Evolutionary conservation across 2,113 vertebrate genomes (phyloP).

Genomic region (Grus americana): DNA sequence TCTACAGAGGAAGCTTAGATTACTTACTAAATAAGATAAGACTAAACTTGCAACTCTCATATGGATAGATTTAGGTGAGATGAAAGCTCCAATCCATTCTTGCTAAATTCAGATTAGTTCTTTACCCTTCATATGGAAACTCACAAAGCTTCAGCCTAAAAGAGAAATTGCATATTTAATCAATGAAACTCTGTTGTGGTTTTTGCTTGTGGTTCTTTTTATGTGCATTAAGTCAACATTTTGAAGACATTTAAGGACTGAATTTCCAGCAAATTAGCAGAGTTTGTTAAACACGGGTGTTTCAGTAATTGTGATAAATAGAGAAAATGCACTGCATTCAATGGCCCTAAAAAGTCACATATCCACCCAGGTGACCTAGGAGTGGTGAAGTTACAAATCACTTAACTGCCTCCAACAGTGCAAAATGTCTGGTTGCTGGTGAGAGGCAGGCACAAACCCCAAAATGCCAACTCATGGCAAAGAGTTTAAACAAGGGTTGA

Average conservation of each 20-base stretch:
- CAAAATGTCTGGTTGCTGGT: not conserved
- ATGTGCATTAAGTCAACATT: not conserved
- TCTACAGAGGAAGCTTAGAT: not conserved
- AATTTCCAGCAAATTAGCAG: not conserved
- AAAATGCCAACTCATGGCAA: rapidly evolving
- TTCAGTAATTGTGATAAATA: slow-evolving; percentile 54
- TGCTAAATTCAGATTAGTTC: not conserved
- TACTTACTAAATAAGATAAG: not conserved
- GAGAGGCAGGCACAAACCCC: not conserved
- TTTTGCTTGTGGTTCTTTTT: too few relatives aligned
- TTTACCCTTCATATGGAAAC: not conserved
- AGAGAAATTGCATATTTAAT: not conserved
- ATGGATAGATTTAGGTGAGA: not conserved
- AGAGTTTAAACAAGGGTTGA: not conserved
- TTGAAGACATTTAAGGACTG: not conserved
- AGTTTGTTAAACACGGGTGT: not conserved
- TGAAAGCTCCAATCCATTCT: not conserved
- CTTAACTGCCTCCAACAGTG: not conserved
- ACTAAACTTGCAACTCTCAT: not conserved
- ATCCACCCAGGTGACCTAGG: not conserved
- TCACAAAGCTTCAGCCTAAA: not conserved
- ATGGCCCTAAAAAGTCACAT: not conserved
- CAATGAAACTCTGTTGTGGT: rapidly evolving
- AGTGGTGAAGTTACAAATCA: not conserved
- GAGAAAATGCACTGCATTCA: not conserved